A percentile compares a stretch with the other conserved stretches of the same genome.
These are phyloP conservation scores for Lycaon pictus DNA, from an alignment of 2,113 vertebrate species.

Conservation along the genomic window DNA sequence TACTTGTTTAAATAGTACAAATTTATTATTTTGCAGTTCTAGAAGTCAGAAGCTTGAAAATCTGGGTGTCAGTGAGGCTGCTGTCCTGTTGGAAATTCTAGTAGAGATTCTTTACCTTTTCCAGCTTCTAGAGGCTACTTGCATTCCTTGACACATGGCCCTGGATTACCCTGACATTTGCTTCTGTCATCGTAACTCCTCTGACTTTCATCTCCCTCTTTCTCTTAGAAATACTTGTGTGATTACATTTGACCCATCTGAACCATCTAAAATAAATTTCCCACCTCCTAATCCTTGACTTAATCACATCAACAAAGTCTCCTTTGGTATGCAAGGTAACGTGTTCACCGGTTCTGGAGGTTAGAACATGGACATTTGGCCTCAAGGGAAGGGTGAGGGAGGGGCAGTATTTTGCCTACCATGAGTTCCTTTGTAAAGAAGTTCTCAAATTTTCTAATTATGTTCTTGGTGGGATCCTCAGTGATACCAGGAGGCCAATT, in stretches of 20 bases:
- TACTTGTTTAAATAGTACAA: neutral
- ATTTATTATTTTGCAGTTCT: neutral
- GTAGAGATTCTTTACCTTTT: neutral
- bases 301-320: neutral
- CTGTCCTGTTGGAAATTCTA: neutral
- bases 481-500: neutral
- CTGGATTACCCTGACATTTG: neutral
- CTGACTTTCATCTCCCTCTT: neutral
- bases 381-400: accelerated
- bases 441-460: neutral
- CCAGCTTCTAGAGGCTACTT: neutral
- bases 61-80: accelerated
- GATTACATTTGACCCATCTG: neutral
- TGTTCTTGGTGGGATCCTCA: neutral
- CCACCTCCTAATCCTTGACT: neutral
- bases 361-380: neutral
- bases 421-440: neutral
- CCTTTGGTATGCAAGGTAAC: neutral
- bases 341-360: neutral
- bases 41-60: neutral
- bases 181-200: neutral
- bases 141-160: no score
- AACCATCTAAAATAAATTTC: neutral
- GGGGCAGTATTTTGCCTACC: neutral
- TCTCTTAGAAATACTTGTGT: neutral